phyloP scores from a whole-genome alignment of 1,140 invertebrate genomes.

The Hylaeus anthracinus region DNA sequence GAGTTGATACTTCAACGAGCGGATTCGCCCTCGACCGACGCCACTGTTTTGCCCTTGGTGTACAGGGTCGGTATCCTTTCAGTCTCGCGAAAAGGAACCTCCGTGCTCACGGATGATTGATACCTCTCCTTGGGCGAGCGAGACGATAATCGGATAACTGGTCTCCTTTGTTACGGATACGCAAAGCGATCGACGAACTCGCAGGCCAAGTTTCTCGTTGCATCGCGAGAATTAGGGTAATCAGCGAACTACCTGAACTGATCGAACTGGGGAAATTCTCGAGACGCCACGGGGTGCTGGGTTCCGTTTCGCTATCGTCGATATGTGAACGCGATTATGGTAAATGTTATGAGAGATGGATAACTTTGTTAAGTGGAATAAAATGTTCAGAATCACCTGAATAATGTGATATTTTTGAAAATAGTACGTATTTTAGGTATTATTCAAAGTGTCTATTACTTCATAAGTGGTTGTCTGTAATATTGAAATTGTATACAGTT shows the following conservation, averaged over 20 bases:
- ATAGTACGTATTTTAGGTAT: too few species aligned
- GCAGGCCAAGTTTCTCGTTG: neutral
- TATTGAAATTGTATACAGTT: too few species aligned
- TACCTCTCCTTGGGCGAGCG: slow-evolving; percentile 4
- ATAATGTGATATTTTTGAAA: too few species aligned
- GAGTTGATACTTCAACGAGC: slow-evolving; percentile 43
- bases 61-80: neutral
- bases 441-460: too few species aligned
- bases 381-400: too few species aligned
- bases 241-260: neutral
- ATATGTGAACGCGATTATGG: too few species aligned
- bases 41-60: slow-evolving; percentile 29
- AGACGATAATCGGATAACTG: slow-evolving; percentile 8
- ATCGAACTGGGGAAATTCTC: too few species aligned
- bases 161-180: neutral
- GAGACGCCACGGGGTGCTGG: too few species aligned
- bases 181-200: neutral
- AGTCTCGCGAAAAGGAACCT: neutral
- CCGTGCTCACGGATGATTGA: slow-evolving; percentile 8
- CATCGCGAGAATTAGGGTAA: neutral
- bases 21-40: slow-evolving; percentile 21
- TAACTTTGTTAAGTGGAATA: too few species aligned
- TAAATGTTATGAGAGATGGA: too few species aligned
- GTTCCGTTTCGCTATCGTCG: too few species aligned
- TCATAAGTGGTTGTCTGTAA: too few species aligned